phyloP scores from a whole-genome alignment of 1,140 invertebrate genomes.

The Lucilia cuprina region DNA sequence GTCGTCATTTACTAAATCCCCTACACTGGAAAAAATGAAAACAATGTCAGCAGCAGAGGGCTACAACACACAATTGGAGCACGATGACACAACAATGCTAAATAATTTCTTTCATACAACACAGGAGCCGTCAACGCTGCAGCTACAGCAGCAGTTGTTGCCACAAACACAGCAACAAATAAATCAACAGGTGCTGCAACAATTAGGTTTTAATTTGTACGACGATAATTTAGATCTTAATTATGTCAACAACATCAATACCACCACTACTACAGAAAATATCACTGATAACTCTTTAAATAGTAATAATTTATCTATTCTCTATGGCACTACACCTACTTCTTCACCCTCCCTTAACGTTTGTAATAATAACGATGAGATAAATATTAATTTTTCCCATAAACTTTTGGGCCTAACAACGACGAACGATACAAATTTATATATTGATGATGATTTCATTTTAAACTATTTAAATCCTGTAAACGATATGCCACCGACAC shows the following conservation, averaged over 20 bases:
- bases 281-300: conserved; percentile 38
- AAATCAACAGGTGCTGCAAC: conserved; percentile 59
- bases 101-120: not conserved
- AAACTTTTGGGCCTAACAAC: not conserved
- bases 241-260: conserved; percentile 30
- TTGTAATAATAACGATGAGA: conserved; percentile 11
- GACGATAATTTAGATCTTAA: conserved; percentile 44
- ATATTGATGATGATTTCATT: conserved; percentile 35
- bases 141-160: not conserved
- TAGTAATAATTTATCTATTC: conserved; percentile 18
- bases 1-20: conserved; percentile 11
- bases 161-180: conserved; percentile 42
- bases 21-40: conserved; percentile 19
- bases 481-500: conserved; percentile 13
- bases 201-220: conserved; percentile 51
- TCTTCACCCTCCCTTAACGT: conserved; percentile 35
- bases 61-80: not conserved
- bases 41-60: conserved; percentile 14
- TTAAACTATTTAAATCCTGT: conserved; percentile 29
- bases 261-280: conserved; percentile 22
- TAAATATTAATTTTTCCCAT: not conserved
- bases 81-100: conserved; percentile 12
- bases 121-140: not conserved
- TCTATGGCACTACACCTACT: conserved; percentile 37
- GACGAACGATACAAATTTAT: conserved; percentile 16